Conservation (phyloP, 2,113 vertebrate species). For the Bubalus kerabau region DNA sequence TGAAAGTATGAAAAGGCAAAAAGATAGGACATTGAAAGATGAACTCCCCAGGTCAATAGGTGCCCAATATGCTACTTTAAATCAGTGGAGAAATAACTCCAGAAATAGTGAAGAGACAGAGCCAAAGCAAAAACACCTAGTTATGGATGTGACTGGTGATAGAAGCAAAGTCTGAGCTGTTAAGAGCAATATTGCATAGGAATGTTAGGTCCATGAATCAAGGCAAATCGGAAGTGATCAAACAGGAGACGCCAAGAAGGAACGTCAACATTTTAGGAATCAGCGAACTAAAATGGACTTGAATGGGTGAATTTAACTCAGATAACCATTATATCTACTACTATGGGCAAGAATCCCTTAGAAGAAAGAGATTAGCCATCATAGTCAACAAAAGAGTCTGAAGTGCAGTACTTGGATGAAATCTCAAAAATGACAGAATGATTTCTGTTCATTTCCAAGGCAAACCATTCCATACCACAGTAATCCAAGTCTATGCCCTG, state of each 20-base stretch:
- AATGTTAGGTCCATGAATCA: background rate
- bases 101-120: background rate
- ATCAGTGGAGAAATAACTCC: background rate
- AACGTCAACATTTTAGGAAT: background rate
- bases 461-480: background rate
- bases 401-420: background rate
- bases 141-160: background rate
- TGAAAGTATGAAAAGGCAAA: background rate
- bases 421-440: background rate
- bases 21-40: background rate
- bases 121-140: background rate
- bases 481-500: background rate
- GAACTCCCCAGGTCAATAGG: background rate
- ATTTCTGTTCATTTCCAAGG: background rate
- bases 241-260: background rate
- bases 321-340: background rate
- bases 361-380: background rate
- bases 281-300: background rate
- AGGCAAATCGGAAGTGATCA: background rate
- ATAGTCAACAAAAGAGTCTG: background rate
- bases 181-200: background rate
- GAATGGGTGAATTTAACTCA: background rate
- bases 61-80: background rate
- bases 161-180: background rate
- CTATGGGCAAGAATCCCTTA: background rate